Percentiles rank a stretch among this genome's conserved stretches.
Conservation (phyloP, 2,797 vertebrate genomes). For the Microctenopoma lineatum region DNA sequence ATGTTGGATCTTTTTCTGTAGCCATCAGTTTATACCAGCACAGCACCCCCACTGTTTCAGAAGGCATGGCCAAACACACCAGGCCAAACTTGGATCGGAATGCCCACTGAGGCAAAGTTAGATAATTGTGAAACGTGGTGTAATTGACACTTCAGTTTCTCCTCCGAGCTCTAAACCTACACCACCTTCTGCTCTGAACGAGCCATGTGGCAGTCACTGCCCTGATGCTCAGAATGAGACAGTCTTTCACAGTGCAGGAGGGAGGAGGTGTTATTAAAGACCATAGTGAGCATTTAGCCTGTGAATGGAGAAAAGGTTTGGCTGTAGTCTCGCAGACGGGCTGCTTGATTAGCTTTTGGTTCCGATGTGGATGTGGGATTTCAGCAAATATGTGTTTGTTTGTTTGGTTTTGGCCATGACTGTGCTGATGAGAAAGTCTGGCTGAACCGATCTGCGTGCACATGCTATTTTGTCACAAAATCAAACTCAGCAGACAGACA, state of each 20-base stretch:
- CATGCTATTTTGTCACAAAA: slow-evolving; percentile 25
- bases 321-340: slow-evolving; percentile 3
- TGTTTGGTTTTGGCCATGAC: slow-evolving; percentile 20
- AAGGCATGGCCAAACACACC: too few species aligned
- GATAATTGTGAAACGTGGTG: too few species aligned
- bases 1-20: too few species aligned
- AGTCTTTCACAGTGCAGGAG: not conserved
- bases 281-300: not conserved
- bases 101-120: too few species aligned
- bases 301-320: slow-evolving; percentile 12
- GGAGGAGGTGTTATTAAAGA: not conserved
- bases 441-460: slow-evolving; percentile 13
- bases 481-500: slow-evolving; percentile 42
- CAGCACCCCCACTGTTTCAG: too few species aligned
- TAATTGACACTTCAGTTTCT: too few species aligned
- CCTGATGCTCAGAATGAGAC: slow-evolving; percentile 3
- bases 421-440: slow-evolving; percentile 35
- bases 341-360: slow-evolving; percentile 36
- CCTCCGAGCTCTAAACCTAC: too few species aligned
- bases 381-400: not conserved
- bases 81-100: too few species aligned
- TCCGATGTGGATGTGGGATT: slow-evolving; percentile 27
- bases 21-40: too few species aligned
- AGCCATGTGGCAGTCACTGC: not conserved
- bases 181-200: not conserved